These are phyloP conservation scores for Hypselothyrea guttata DNA, from an alignment of 2,888 invertebrate genomes.

Conservation along the genomic window DNA sequence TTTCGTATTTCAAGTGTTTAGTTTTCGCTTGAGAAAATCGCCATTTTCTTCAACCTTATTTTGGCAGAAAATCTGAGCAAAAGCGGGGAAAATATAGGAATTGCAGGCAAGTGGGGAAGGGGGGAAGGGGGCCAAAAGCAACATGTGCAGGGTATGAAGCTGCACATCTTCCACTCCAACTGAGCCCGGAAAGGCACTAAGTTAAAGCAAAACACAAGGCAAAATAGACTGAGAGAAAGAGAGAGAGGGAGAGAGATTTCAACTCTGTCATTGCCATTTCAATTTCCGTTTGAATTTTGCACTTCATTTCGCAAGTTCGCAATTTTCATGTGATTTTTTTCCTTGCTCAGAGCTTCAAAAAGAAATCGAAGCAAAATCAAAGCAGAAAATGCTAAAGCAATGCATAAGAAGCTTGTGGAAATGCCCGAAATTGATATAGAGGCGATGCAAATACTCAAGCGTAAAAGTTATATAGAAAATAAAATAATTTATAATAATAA, in stretches of 20 bases:
- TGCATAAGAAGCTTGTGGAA: slow-evolving; percentile 44
- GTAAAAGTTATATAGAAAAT: too few relatives aligned
- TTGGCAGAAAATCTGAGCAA: slow-evolving; percentile 15
- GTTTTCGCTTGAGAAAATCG: slow-evolving; percentile 76
- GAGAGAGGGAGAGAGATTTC: slow-evolving; percentile 31
- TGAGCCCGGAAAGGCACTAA: slow-evolving; percentile 43
- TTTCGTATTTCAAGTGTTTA: slow-evolving; percentile 77
- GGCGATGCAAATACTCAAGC: slow-evolving; percentile 67
- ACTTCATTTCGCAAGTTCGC: slow-evolving; percentile 79
- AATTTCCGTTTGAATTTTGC: slow-evolving; percentile 80
- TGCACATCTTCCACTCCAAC: slow-evolving; percentile 24
- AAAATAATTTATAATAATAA: too few relatives aligned
- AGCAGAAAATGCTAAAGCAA: slow-evolving; percentile 27
- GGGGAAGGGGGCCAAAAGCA: too few relatives aligned
- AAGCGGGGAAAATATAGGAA: not conserved
- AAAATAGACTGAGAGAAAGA: slow-evolving; percentile 1
- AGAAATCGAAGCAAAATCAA: slow-evolving; percentile 1
- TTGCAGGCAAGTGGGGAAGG: slow-evolving; percentile 29
- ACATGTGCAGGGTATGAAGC: slow-evolving; percentile 45
- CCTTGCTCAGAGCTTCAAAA: not conserved
- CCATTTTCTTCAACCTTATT: slow-evolving; percentile 72
- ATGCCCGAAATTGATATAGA: slow-evolving; percentile 40
- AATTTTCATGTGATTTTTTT: slow-evolving; percentile 67
- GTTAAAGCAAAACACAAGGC: slow-evolving; percentile 37
- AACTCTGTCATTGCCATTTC: slow-evolving; percentile 78